Evolutionary conservation across 1,140 invertebrate genomes (phyloP).

Genomic region (Musca domestica): DNA sequence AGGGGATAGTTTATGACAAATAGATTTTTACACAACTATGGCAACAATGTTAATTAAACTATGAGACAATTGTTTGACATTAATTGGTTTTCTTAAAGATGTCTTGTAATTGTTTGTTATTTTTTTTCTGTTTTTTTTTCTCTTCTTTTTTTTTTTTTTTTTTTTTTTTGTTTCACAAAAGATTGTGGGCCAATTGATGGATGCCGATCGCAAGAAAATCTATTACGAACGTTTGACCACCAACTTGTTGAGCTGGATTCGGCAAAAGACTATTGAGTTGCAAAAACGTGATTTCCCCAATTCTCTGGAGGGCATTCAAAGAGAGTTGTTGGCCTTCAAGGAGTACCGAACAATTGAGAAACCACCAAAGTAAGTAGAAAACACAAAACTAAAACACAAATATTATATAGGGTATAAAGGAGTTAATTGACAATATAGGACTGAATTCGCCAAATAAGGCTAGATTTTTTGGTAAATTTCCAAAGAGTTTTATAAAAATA

Average conservation of each 20-base stretch:
- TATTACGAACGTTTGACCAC: constrained; percentile 84
- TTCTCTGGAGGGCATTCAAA: constrained; percentile 91
- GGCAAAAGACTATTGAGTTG: constrained; percentile 78
- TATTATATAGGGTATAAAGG: not conserved
- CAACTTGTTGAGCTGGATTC: constrained; percentile 91
- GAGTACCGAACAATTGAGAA: constrained; percentile 96
- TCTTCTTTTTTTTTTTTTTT: constrained; percentile 23
- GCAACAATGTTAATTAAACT: too few species aligned
- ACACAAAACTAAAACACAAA: not conserved
- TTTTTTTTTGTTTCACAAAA: constrained; percentile 51
- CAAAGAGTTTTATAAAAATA: too few species aligned
- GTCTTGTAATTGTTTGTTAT: not conserved
- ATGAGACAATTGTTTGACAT: too few species aligned
- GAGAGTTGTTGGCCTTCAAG: constrained; percentile 86
- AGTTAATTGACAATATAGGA: too few species aligned
- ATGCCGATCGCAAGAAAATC: constrained; percentile 86
- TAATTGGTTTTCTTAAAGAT: too few species aligned
- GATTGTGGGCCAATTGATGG: constrained; percentile 95
- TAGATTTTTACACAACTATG: too few species aligned
- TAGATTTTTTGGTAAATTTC: too few species aligned
- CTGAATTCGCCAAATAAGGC: too few species aligned
- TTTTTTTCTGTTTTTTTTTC: constrained; percentile 23
- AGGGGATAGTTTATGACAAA: too few species aligned
- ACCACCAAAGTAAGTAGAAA: constrained; percentile 80
- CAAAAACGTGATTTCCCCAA: constrained; percentile 92